A percentile compares a stretch with the other conserved stretches of the same genome.
Conservation (phyloP, 2,113 vertebrate genomes). For the Phalacrocorax pelagicus region DNA sequence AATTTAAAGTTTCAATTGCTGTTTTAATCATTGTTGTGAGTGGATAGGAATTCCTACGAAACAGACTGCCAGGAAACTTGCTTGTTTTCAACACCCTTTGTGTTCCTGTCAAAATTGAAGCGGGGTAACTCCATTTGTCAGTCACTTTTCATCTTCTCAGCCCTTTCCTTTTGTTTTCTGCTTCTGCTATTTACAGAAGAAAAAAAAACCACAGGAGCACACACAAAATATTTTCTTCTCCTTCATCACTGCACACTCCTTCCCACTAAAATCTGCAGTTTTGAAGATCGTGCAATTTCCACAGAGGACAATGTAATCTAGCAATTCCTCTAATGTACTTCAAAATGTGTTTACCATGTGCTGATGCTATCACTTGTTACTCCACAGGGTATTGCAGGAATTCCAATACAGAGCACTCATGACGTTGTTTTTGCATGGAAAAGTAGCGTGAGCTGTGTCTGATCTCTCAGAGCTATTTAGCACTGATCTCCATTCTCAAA, state of each 20-base stretch:
- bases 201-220: background rate
- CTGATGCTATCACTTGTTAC: background rate
- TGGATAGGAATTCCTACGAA: background rate
- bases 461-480: background rate
- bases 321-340: background rate
- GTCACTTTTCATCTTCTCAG: background rate
- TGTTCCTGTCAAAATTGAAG: background rate
- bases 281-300: background rate
- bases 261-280: background rate
- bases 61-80: background rate
- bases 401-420: background rate
- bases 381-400: background rate
- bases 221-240: background rate
- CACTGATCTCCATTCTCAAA: background rate
- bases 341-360: background rate
- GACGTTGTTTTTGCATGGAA: background rate
- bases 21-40: background rate
- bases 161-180: background rate
- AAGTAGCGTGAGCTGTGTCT: background rate
- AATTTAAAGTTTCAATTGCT: slow-evolving; percentile 5
- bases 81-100: background rate
- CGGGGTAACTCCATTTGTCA: background rate
- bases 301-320: background rate
- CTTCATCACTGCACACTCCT: background rate
- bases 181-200: background rate